A percentile compares a stretch with the other conserved stretches of the same genome.
Evolutionary conservation across 2,888 invertebrate genomes (phyloP).

Genomic region (Apeira syringaria): DNA sequence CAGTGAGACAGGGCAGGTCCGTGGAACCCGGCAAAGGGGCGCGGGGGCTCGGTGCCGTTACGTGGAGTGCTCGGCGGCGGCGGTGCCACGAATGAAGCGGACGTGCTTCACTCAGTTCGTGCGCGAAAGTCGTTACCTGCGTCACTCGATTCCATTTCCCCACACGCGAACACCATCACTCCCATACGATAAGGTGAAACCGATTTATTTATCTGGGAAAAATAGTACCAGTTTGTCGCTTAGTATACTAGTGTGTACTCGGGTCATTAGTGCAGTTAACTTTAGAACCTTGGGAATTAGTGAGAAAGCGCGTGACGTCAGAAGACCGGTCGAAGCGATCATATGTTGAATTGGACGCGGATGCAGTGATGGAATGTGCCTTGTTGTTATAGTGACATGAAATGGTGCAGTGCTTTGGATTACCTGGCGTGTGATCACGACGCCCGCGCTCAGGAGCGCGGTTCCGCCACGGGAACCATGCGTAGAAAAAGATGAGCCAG

Average conservation of each 20-base stretch:
- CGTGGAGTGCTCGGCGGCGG: conserved; percentile 38
- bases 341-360: conserved; percentile 77
- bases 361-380: conserved; percentile 82
- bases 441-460: conserved; percentile 61
- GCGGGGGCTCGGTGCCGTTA: conserved; percentile 38
- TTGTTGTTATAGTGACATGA: conserved; percentile 76
- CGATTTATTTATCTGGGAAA: conserved; percentile 49
- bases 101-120: conserved; percentile 83
- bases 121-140: conserved; percentile 82
- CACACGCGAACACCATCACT: conserved; percentile 65
- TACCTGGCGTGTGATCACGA: conserved; percentile 62
- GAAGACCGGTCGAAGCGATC: conserved; percentile 73
- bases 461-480: conserved; percentile 81
- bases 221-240: conserved; percentile 46
- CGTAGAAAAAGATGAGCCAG: conserved; percentile 88
- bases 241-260: conserved; percentile 37
- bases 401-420: conserved; percentile 65
- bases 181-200: conserved; percentile 50
- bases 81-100: conserved; percentile 75
- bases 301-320: conserved; percentile 82
- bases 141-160: conserved; percentile 72
- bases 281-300: conserved; percentile 64
- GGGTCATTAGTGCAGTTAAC: conserved; percentile 40
- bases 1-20: conserved; percentile 46
- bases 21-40: conserved; percentile 46